Conservation (phyloP, 2,113 vertebrate species). For the Cyprinodon variegatus region DNA sequence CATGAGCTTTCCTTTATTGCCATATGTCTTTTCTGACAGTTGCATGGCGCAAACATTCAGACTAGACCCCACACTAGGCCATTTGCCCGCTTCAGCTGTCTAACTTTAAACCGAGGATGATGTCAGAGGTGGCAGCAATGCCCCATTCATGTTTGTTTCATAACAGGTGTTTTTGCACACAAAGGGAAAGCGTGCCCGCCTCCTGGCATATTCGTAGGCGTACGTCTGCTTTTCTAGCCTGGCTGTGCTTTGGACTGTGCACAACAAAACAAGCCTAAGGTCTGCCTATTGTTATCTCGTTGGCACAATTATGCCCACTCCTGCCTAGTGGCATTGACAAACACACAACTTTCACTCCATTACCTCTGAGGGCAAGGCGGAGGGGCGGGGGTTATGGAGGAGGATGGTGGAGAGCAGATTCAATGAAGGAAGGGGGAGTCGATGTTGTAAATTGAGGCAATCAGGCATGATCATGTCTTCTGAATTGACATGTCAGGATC, state of each 20-base stretch:
- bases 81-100: conserved; percentile 60
- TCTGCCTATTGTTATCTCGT: conserved; percentile 81
- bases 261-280: conserved; percentile 74
- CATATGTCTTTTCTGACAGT: conserved; percentile 46
- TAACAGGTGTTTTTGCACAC: conserved; percentile 67
- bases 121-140: conserved; percentile 39
- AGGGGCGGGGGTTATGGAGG: conserved; percentile 11
- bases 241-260: conserved; percentile 62
- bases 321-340: conserved; percentile 30
- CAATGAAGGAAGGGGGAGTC: conserved; percentile 45
- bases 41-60: conserved; percentile 8
- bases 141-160: conserved; percentile 52
- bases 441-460: conserved; percentile 61
- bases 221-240: conserved; percentile 45
- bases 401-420: conserved; percentile 41
- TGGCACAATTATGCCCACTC: conserved; percentile 74
- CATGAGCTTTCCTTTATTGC: conserved; percentile 10
- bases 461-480: conserved; percentile 67
- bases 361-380: conserved; percentile 50
- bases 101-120: conserved; percentile 47
- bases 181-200: conserved; percentile 59
- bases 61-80: conserved; percentile 6
- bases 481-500: conserved; percentile 76
- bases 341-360: conserved; percentile 50
- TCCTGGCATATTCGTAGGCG: not conserved